phyloP scores from a whole-genome alignment of 2,888 invertebrate genomes.

The Drosophila anomalata region DNA sequence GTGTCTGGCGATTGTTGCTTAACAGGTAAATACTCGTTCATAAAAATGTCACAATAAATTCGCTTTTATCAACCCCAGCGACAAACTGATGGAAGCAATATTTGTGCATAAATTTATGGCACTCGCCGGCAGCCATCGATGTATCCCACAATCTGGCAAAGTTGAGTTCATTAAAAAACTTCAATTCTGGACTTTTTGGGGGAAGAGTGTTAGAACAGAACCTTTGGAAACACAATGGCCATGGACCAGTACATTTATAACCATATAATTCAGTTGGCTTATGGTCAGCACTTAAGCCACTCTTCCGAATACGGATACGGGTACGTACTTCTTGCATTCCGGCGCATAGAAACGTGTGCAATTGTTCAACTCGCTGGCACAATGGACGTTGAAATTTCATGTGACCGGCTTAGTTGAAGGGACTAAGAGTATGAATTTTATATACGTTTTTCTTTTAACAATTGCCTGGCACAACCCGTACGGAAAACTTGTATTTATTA shows the following conservation, averaged over 20 bases:
- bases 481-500: constrained; percentile 9
- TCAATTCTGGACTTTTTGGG: neutral
- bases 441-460: constrained; percentile 35
- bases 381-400: constrained; percentile 70
- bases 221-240: constrained; percentile 14
- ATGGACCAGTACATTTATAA: constrained; percentile 10
- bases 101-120: constrained; percentile 29
- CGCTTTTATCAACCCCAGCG: constrained; percentile 50
- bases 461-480: constrained; percentile 45
- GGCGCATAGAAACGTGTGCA: constrained; percentile 68
- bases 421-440: constrained; percentile 36
- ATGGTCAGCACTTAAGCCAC: constrained; percentile 61
- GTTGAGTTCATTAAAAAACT: constrained; percentile 1
- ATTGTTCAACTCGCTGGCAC: constrained; percentile 67
- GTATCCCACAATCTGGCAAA: neutral
- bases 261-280: constrained; percentile 66
- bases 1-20: constrained; percentile 49
- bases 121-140: neutral
- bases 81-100: constrained; percentile 31
- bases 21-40: constrained; percentile 39
- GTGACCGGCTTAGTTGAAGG: constrained; percentile 59
- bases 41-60: constrained; percentile 70
- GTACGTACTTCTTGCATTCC: constrained; percentile 69
- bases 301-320: constrained; percentile 37
- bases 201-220: neutral